Conservation (phyloP, 1,140 invertebrate species). For the Nasonia giraulti region DNA sequence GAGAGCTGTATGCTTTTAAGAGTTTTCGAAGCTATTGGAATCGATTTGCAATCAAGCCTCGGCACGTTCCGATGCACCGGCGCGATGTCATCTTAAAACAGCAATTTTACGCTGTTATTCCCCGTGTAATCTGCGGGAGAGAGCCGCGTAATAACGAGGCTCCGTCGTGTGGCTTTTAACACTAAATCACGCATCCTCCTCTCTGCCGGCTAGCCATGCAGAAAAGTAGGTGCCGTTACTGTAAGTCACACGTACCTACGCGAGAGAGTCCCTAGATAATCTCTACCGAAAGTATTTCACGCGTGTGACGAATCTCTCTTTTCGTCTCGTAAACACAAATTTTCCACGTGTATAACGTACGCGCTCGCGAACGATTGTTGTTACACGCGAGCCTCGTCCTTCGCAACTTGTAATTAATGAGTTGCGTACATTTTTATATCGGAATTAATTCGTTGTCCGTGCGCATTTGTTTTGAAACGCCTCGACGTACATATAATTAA, state of each 20-base stretch:
- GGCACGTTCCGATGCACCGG: background rate
- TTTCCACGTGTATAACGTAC: too few relatives aligned
- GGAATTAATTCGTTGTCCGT: background rate
- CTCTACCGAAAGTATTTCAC: conserved; percentile 3
- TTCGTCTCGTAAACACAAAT: too few relatives aligned
- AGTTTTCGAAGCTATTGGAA: background rate
- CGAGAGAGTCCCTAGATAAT: background rate
- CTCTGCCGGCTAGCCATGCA: background rate
- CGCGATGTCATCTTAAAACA: background rate
- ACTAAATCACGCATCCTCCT: background rate
- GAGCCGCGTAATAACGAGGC: background rate
- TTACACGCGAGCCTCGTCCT: too few relatives aligned
- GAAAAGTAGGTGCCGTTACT: background rate
- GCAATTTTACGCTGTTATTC: background rate
- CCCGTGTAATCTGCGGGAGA: background rate
- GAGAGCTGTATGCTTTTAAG: background rate
- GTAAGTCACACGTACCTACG: background rate
- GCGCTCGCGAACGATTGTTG: too few relatives aligned
- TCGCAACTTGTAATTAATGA: too few relatives aligned
- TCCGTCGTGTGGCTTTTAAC: background rate
- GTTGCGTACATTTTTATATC: background rate
- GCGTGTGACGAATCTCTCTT: too few relatives aligned
- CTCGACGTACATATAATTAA: background rate
- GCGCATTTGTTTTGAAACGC: background rate
- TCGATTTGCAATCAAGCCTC: background rate